Base-by-base conservation (phyloP, 2,797 vertebrate species). In the Acrossocheilus wenchowensis region DNA sequence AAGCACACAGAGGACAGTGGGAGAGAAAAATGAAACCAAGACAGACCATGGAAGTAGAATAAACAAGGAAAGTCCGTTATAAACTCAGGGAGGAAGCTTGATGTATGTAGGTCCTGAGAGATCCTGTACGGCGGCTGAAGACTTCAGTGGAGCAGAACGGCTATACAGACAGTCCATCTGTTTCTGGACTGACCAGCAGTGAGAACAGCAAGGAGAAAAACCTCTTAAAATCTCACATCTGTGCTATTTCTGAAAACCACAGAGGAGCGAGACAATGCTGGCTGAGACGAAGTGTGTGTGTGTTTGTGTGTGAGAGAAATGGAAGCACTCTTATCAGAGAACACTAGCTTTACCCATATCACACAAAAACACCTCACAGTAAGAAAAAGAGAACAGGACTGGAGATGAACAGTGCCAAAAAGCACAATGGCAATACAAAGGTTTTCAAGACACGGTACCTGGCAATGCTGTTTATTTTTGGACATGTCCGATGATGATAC, bases 11-110 rank as follows among this genome's bases (percentile, higher is more conserved):
- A 36, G 21, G 30, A 50, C 71, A 30, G 26, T 62, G 83, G 48
- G 83, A 5, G 10, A 62, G 34, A n/a, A 73, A 6, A 68, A 36
- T 10, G 0, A 36, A 83, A 88, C 80, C 87, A 78, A 87, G 89
- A 83, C n/a, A 71, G 7, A 60, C 1, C 5, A 36, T 17, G 21
- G 1, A 26, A 74, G 72, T 78, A 87, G 43, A 80, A 85, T 23
- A 43, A 78, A 87, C 36, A 85, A 23, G 6, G 36, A 57, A 19
- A 66, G 15, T 39, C 72, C 4, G 57, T 83, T 15, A 72, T 45
- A 39, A 83, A 45, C 23, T 30, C 17, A n/a, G 19, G 19, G 19
- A 41, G 48, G 10, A 43, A 30, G 34, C 66, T 83, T 6, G 10
- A 62, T 39, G 34, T 10, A 34, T 54, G 26, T 26, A 26, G 26